These are phyloP conservation scores for Lithophane socia DNA, from an alignment of 2,888 invertebrate genomes.

Conservation along the genomic window DNA sequence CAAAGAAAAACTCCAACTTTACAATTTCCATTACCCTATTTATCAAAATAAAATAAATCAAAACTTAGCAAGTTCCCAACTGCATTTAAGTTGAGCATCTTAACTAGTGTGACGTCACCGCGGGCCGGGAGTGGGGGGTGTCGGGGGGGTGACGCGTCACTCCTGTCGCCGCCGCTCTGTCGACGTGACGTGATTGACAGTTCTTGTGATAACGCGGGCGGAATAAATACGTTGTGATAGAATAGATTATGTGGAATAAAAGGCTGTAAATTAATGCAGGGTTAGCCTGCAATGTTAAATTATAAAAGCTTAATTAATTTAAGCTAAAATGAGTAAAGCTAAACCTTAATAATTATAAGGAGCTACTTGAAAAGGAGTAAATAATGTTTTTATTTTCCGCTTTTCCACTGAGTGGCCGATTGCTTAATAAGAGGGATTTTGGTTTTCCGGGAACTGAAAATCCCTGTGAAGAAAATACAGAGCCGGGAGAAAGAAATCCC, in stretches of 20 bases:
- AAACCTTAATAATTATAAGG: neutral
- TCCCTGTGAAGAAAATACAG: neutral
- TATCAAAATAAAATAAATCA: slow-evolving; percentile 33
- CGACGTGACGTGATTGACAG: slow-evolving; percentile 64
- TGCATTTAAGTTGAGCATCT: slow-evolving; percentile 59
- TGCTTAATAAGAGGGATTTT: neutral
- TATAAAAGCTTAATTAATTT: slow-evolving; percentile 2
- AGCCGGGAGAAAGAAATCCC: no score
- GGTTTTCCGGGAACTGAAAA: no score
- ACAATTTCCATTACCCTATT: neutral
- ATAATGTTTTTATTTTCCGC: neutral
- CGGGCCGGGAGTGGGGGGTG: slow-evolving; percentile 45
- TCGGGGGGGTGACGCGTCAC: slow-evolving; percentile 52
- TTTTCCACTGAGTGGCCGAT: neutral
- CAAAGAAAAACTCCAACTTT: neutral
- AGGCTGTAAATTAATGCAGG: slow-evolving; percentile 19
- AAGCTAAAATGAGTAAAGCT: neutral
- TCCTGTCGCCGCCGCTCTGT: slow-evolving; percentile 51
- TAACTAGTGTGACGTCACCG: slow-evolving; percentile 63
- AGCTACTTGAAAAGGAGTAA: neutral
- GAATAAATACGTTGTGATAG: slow-evolving; percentile 60
- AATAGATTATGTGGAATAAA: slow-evolving; percentile 50
- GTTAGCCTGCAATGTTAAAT: neutral
- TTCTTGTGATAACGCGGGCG: slow-evolving; percentile 50
- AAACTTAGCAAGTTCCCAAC: slow-evolving; percentile 35